A percentile compares a stretch with the other conserved stretches of the same genome.
Evolutionary conservation across 2,113 vertebrate species (phyloP).

Genomic region (Glaucidium brasilianum): DNA sequence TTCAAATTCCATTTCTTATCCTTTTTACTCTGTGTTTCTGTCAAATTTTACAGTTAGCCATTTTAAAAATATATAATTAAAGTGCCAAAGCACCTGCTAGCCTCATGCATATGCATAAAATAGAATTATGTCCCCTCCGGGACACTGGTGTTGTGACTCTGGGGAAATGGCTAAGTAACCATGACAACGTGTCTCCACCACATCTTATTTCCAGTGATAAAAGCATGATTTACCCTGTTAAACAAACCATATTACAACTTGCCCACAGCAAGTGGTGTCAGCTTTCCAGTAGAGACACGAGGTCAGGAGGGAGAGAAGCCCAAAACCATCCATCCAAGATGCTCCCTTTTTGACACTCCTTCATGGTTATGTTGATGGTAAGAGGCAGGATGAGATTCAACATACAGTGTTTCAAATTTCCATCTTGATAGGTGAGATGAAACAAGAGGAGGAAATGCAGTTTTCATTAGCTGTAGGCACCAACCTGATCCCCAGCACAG

Average conservation of each 20-base stretch:
- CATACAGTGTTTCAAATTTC: not conserved
- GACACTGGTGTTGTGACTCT: slow-evolving; percentile 77
- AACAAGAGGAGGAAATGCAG: not conserved
- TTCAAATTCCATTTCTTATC: slow-evolving; percentile 20
- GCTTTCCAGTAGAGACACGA: slow-evolving; percentile 45
- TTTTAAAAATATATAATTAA: slow-evolving; percentile 73
- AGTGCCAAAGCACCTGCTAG: slow-evolving; percentile 73
- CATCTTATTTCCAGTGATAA: slow-evolving; percentile 64
- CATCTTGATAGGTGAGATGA: not conserved
- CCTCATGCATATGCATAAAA: slow-evolving; percentile 76
- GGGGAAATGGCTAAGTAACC: slow-evolving; percentile 78
- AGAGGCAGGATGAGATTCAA: not conserved
- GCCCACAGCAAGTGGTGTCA: slow-evolving; percentile 62
- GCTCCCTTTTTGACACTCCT: not conserved
- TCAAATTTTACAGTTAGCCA: slow-evolving; percentile 57
- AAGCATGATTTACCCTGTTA: slow-evolving; percentile 67
- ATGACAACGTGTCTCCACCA: slow-evolving; percentile 74
- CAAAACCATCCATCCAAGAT: slow-evolving; percentile 28
- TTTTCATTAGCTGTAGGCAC: slow-evolving; percentile 2
- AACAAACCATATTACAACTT: slow-evolving; percentile 64
- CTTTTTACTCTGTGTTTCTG: slow-evolving; percentile 4
- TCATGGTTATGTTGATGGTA: not conserved
- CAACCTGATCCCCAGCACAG: not conserved
- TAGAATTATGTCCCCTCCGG: slow-evolving; percentile 73
- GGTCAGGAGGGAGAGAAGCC: slow-evolving; percentile 53